Evolutionary conservation across 2,888 invertebrate genomes (phyloP), one percentile per base, ranked within the genome.

Genomic region (Orthosia gothica): DNA sequence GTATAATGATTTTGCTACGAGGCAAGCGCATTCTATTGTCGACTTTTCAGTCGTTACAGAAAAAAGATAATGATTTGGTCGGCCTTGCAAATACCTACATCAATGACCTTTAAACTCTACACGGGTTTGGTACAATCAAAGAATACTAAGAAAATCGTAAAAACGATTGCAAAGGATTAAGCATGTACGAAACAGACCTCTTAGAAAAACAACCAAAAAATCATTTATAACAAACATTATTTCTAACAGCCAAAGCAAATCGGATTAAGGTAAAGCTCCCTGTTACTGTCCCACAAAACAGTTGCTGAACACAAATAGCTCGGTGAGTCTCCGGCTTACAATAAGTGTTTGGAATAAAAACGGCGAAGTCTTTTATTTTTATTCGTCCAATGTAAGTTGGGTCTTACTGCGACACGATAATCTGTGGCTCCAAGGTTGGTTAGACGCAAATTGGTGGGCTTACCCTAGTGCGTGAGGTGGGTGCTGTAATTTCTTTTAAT

Each of bases 291-390:
- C 84, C 49, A 68, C 63, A 23, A 82, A 84, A 82, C 84, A 82
- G 71, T 82, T 72, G 71, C 81, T 67, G 72, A 76, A 82, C 84
- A 81, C 76, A 84, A 82, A 82, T 82, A 82, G 82, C 76, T 84
- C 63, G 65, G 81, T 69, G 76, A 82, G 69, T 71, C 81, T 55
- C 49, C 9, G 70, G 76, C 76, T 83, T 82, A 78, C 63, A 85
- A 79, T 83, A 85, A 83, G 83, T 82, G 85, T 82, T 83, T 83
- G 74, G 66, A 83, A 82, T 85, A 82, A 85, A 83, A 83, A 82
- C 71, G 64, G 66, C 18, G 16, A 59, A 71, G 69, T 73, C 70
- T 64, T 83, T 82, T 78, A 74, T 78, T 83, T 85, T 83, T 85
- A 85, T 83, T 79, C 59, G 58, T 63, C 64, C 72, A 78, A 65